Percentiles rank a stretch among this genome's conserved stretches.
Evolutionary conservation across 2,113 vertebrate species (phyloP).

Genomic region (Monopterus albus): DNA sequence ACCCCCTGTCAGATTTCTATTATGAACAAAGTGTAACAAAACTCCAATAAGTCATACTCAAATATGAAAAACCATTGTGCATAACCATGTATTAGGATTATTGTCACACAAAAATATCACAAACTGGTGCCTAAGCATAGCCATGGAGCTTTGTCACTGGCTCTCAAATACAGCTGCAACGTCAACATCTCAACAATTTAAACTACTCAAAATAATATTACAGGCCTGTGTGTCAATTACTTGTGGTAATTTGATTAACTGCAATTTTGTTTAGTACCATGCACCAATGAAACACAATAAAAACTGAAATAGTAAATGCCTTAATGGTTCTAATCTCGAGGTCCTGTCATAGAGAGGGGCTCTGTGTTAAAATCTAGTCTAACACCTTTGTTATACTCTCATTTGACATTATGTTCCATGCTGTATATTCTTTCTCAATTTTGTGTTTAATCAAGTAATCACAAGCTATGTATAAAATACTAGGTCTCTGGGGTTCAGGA

Average conservation of each 20-base stretch:
- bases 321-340: not conserved
- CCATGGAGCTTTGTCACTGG: not conserved
- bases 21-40: too few relatives aligned
- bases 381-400: not conserved
- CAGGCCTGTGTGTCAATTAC: not conserved
- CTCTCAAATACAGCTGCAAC: not conserved
- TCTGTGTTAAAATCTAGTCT: not conserved
- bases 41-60: too few relatives aligned
- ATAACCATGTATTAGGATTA: too few relatives aligned
- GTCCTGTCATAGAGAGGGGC: not conserved
- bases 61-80: too few relatives aligned
- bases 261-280: too few relatives aligned
- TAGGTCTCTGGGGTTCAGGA: not conserved
- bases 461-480: too few relatives aligned
- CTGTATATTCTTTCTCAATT: not conserved
- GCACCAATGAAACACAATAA: too few relatives aligned
- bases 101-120: too few relatives aligned
- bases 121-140: not conserved
- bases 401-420: not conserved
- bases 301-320: not conserved
- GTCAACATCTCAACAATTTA: not conserved
- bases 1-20: too few relatives aligned
- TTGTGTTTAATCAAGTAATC: slow-evolving; percentile 1
- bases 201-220: not conserved
- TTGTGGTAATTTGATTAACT: too few relatives aligned